Evolutionary conservation across 2,888 invertebrate species (phyloP).

Genomic region (Blastobasis lacticolella): DNA sequence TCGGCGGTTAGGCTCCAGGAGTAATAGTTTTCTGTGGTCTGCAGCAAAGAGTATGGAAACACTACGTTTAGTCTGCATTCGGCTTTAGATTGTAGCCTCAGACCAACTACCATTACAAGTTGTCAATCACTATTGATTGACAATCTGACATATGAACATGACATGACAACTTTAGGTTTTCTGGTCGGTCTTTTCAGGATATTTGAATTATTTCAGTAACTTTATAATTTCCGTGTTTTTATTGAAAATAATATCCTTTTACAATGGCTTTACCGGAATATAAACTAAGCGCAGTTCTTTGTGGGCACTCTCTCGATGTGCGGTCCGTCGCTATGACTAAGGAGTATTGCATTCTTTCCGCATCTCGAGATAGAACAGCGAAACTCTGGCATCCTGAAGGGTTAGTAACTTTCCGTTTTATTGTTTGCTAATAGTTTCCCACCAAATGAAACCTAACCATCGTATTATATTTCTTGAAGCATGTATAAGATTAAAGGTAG

Average conservation of each 20-base stretch:
- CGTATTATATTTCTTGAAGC: too few relatives aligned
- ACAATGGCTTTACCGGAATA: conserved; percentile 75
- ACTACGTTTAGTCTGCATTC: too few relatives aligned
- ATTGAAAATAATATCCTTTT: conserved; percentile 21
- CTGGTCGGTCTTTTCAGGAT: conserved; percentile 14
- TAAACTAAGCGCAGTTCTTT: conserved; percentile 84
- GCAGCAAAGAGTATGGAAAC: too few relatives aligned
- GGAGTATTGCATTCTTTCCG: conserved; percentile 86
- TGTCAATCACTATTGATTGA: not conserved
- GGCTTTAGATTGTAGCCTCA: too few relatives aligned
- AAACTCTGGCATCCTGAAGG: conserved; percentile 89
- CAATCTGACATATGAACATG: conserved; percentile 23
- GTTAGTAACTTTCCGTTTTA: conserved; percentile 50
- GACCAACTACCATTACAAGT: too few relatives aligned
- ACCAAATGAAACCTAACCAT: too few relatives aligned
- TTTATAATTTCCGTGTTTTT: conserved; percentile 4
- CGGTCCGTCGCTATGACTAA: conserved; percentile 79
- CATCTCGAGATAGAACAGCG: conserved; percentile 90
- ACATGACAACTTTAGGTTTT: conserved; percentile 44
- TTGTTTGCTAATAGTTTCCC: too few relatives aligned
- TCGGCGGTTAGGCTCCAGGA: too few relatives aligned
- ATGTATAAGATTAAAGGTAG: not conserved
- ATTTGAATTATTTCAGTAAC: too few relatives aligned
- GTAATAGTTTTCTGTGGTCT: too few relatives aligned
- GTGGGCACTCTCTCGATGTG: conserved; percentile 90